A percentile compares a stretch with the other conserved stretches of the same genome.
Evolutionary conservation across 2,113 vertebrate genomes (phyloP).

Genomic region (Pelecanoides urinatrix): DNA sequence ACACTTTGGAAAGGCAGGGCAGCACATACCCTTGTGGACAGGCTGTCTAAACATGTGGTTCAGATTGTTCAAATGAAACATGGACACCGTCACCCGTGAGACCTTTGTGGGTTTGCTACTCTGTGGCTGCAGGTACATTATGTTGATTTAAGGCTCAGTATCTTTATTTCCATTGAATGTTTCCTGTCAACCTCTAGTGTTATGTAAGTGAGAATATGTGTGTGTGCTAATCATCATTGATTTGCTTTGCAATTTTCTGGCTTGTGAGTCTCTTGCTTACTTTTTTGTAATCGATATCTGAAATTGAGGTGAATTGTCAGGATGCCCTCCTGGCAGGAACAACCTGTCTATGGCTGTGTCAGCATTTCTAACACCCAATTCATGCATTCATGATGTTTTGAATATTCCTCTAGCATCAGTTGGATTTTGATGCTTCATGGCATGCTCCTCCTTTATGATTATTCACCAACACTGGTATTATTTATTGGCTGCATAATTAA

Average conservation of each 20-base stretch:
- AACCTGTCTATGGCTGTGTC: neutral
- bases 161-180: neutral
- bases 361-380: neutral
- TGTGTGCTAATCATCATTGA: neutral
- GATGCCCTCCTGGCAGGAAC: neutral
- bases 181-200: neutral
- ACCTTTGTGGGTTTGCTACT: neutral
- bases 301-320: neutral
- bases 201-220: neutral
- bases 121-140: neutral
- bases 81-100: neutral
- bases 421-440: neutral
- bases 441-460: neutral
- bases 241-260: neutral
- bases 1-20: neutral
- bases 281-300: neutral
- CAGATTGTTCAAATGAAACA: neutral
- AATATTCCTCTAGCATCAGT: neutral
- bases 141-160: neutral
- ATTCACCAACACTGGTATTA: neutral
- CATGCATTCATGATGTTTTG: neutral
- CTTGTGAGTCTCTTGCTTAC: neutral
- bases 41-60: neutral
- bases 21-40: neutral
- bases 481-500: neutral